Evolutionary conservation across 2,113 vertebrate genomes (phyloP).

Genomic region (Festucalex cinctus): DNA sequence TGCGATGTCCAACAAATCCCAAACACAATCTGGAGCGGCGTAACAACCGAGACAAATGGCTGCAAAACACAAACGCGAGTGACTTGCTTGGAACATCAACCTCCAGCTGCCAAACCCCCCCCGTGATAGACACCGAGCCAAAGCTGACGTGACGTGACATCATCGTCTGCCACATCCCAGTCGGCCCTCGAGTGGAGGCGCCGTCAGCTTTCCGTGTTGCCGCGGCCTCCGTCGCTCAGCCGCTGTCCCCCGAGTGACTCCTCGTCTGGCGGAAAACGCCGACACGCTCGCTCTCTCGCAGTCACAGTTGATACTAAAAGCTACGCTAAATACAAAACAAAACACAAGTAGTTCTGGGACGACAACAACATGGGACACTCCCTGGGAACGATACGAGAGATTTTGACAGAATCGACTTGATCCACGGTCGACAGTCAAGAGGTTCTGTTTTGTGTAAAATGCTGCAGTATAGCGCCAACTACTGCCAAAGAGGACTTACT

Average conservation of each 20-base stretch:
- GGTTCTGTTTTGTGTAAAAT: not conserved
- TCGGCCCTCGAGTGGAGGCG: constrained; percentile 40
- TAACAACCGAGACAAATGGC: not conserved
- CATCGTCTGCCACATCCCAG: constrained; percentile 37
- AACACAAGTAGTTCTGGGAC: constrained; percentile 12
- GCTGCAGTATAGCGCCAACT: no score
- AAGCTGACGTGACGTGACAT: constrained; percentile 37
- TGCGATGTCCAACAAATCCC: not conserved
- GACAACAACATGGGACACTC: constrained; percentile 23
- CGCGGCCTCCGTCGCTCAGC: constrained; percentile 55
- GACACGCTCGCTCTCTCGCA: constrained; percentile 5
- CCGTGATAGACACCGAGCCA: constrained; percentile 19
- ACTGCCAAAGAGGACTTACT: no score
- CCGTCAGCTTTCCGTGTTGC: constrained; percentile 61
- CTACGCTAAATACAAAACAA: constrained; percentile 34
- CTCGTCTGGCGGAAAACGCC: constrained; percentile 18
- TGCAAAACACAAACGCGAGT: not conserved
- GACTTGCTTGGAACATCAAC: not conserved
- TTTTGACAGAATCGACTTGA: not conserved
- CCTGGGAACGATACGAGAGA: not conserved
- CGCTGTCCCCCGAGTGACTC: constrained; percentile 35
- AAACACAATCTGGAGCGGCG: not conserved
- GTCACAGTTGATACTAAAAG: constrained; percentile 22
- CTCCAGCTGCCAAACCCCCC: constrained; percentile 6
- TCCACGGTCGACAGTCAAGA: not conserved